Base-by-base conservation (phyloP, 2,888 invertebrate genomes). In the Apomyelois bistriatella region DNA sequence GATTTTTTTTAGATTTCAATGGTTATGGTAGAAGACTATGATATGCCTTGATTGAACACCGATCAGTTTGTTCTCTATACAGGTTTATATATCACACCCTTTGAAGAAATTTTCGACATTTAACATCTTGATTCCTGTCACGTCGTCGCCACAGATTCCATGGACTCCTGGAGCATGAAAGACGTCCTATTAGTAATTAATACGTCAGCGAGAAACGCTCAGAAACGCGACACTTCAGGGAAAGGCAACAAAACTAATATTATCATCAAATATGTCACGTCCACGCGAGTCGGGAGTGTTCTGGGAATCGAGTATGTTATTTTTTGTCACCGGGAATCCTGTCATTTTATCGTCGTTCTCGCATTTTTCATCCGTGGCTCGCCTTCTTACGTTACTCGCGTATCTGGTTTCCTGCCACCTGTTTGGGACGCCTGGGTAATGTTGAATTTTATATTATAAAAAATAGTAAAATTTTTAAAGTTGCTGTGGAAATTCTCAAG, bases 251-350 rank as follows among this genome's bases (percentile, higher is more conserved):
- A 59, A 72, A 77, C 85, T 83, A 85, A 87, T 85, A 85, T 87
- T 86, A 84, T 86, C 82, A 65, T 76, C 82, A 85, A 85, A 84
- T 81, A 79, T 82, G 80, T 80, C 85, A 81, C 82, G 78, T 76
- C 64, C 66, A 53, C 66, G 78, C 76, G 64, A 79, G 74, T 61
- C 10, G n/a, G n/a, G 40, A 32, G 32, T 67, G 59, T 88, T 88
- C 89, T 65, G 53, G 60, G 84, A 86, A 88, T 65, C 53, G 57
- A 58, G 61, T 60, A 35, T 57, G 60, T 67, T 74, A 70, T 71
- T 81, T 79, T 76, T 70, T 71, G 61, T 70, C 67, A 61, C 70
- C 65, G 60, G 56, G 67, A 56, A 61, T 59, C 57, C 74, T 70
- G 79, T 72, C 77, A 76, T 69, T 77, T 75, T 74, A 71, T 70